Evolutionary conservation across 2,888 invertebrate species (phyloP), one percentile per base, ranked within the genome.

Genomic region (Arctia plantaginis): DNA sequence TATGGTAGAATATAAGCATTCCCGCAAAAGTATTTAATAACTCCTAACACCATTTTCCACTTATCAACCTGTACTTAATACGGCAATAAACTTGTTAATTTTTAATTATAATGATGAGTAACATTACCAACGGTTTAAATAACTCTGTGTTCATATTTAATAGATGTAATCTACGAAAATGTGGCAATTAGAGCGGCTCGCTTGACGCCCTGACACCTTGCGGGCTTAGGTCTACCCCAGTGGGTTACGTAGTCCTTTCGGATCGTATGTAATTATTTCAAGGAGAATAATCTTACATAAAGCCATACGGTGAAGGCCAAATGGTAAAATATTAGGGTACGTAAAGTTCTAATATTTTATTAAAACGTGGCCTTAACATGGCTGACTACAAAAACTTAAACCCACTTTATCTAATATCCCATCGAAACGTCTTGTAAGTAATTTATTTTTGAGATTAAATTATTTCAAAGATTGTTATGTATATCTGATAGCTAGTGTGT

Each of bases 101-200:
- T 74, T 82, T 70, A 82, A 81, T 75, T 74, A 77, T 83, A 70
- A 82, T 83, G 77, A 81, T 69, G 75, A 75, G 41, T 76, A 80
- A 80, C 71, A 82, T 76, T 77, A 76, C 69, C 77, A 72, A 64
- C n/a, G 77, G 82, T 75, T 84, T 80, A 80, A 84, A 76, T 74
- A 77, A 75, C 80, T 82, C 55, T 74, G 67, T 80, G 74, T 84
- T 84, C 80, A 82, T 84, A 82, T 82, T 82, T 80, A 82, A 84
- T 82, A 75, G 84, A 75, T 73, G 76, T 82, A 78, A 82, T 84
- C 73, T 73, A 75, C 78, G 74, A 69, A 80, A 80, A 78, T 76
- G 82, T 66, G 27, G 74, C 62, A 77, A 80, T 84, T 82, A 84
- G 65, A 30, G 41, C 62, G 70, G 78, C 78, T 73, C 76, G 72